These are phyloP conservation scores for Passer domesticus DNA, from an alignment of 2,113 vertebrate genomes.

Conservation along the genomic window DNA sequence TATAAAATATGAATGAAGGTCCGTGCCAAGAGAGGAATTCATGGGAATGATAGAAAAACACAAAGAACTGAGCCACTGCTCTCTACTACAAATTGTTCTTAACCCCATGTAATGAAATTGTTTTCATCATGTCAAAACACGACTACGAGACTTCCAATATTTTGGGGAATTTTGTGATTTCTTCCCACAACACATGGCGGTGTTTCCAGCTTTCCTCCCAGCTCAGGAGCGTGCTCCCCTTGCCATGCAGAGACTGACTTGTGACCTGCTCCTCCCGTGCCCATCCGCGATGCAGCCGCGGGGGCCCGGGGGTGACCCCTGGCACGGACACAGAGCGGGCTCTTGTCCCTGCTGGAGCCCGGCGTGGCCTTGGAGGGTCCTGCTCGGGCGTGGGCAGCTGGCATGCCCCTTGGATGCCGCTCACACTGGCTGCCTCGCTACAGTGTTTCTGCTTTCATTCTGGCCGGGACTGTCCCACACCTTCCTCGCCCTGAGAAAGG, in stretches of 20 bases:
- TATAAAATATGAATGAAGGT: background rate
- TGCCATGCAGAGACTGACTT: background rate
- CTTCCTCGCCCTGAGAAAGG: background rate
- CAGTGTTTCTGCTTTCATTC: background rate
- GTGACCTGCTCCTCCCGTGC: background rate
- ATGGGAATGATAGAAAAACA: background rate
- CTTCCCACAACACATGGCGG: background rate
- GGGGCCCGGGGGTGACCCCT: background rate
- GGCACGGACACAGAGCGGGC: background rate
- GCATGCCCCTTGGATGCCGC: rapidly evolving
- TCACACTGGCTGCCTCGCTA: rapidly evolving
- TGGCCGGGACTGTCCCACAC: background rate
- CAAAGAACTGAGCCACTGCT: background rate
- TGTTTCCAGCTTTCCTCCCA: background rate
- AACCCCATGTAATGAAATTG: background rate
- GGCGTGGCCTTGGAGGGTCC: background rate
- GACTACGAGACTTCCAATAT: background rate
- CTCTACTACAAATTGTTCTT: background rate
- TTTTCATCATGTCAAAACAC: background rate
- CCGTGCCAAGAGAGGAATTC: background rate
- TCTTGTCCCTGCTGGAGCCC: background rate
- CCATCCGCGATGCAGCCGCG: rapidly evolving
- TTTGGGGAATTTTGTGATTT: background rate
- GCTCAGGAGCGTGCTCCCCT: rapidly evolving
- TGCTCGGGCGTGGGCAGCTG: background rate